Base-by-base conservation (phyloP, 2,797 vertebrate species). In the Leptatherina wallacei region DNA sequence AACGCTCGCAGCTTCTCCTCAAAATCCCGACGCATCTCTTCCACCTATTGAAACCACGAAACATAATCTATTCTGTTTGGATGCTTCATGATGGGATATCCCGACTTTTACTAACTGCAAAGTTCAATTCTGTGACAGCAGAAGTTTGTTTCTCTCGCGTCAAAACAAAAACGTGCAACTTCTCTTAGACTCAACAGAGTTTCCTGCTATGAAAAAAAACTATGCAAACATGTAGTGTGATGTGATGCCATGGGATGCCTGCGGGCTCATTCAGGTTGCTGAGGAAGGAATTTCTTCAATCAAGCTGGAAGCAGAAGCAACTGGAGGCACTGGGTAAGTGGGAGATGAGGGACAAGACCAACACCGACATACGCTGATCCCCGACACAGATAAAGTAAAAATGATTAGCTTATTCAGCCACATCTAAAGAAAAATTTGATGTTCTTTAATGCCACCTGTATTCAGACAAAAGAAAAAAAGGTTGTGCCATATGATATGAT, bases 1-100 rank as follows among this genome's bases (percentile, higher is more conserved):
- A 99, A 99, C 77, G 94, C 93, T 82, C 94, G 93, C 62, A 99
- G 92, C 85, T 96, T 96, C 80, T 99, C 98, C 86, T 99, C 97
- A 60, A 99, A 99, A 85, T 97, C 96, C 81, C 95, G 96, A 74
- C 97, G 95, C 88, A 99, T 98, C 87, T 99, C 98, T 94, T 99
- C 97, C 65, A 99, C 97, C 92, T 99, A 83, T 44, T 83, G 81
- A 82, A 56, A 89, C 74, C 85, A 91, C 75, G 76, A 75, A 55
- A 89, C 71, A 89, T 80, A 1, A 64, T 78, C 85, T 80, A 72
- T 67, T 83, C 85, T 52, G 18, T 9, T 80, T 29, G 63, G 24
- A 27, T 27, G 60, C 22, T 49, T 64, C 5, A 29, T 59, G 71
- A 11, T 29, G 2, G 61, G 65, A 77, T 56, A 55, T 35, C 70